Evolutionary conservation across 2,888 invertebrate genomes (phyloP).

Genomic region (Metallyticus violacea): DNA sequence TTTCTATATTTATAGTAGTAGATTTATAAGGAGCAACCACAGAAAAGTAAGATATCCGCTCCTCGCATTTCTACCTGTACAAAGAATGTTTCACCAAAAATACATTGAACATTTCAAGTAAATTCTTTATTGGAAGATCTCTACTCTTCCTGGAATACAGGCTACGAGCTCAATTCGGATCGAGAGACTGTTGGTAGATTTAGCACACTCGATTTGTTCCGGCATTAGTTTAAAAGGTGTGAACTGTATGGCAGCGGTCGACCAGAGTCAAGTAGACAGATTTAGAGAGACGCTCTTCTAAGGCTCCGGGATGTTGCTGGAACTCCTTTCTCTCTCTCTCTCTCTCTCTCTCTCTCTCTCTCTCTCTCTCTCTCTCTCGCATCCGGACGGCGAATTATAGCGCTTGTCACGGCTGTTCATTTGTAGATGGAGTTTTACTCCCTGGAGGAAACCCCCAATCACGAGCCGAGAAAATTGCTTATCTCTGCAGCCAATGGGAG

Average conservation of each 20-base stretch:
- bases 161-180: not conserved
- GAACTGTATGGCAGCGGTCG: not conserved
- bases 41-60: too few species aligned
- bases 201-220: not conserved
- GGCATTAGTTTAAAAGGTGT: not conserved
- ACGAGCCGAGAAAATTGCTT: constrained; percentile 68
- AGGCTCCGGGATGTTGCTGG: not conserved
- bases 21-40: too few species aligned
- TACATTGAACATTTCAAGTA: too few species aligned
- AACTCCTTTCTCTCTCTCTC: not conserved
- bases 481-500: constrained; percentile 48
- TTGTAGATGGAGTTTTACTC: constrained; percentile 69
- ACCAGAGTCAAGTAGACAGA: not conserved
- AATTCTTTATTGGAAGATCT: too few species aligned
- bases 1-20: too few species aligned
- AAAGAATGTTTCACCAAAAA: too few species aligned
- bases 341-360: not conserved
- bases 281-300: not conserved
- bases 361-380: constrained; percentile 27
- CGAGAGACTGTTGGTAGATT: not conserved
- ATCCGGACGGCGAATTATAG: constrained; percentile 59
- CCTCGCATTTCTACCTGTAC: too few species aligned
- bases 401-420: constrained; percentile 69
- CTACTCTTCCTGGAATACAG: too few species aligned
- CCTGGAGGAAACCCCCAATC: constrained; percentile 62